Evolutionary conservation across 1,140 invertebrate genomes (phyloP).

Genomic region (Aplysia californica): DNA sequence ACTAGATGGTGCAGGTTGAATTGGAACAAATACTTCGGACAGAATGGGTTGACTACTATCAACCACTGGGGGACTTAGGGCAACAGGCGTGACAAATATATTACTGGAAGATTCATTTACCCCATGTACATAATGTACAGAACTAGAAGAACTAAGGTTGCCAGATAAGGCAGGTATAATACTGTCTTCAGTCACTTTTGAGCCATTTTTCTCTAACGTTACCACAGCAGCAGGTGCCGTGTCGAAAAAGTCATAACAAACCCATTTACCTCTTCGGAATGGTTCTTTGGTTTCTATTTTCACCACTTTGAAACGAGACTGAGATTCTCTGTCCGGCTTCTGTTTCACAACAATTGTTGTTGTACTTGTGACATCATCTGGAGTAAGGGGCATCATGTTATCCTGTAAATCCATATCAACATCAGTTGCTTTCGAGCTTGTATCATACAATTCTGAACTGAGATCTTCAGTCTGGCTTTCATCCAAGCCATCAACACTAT

Average conservation of each 20-base stretch:
- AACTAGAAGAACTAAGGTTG: constrained; percentile 55
- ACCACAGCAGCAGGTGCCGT: constrained; percentile 70
- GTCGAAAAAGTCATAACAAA: constrained; percentile 95
- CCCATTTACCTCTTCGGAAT: constrained; percentile 92
- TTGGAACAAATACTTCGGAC: constrained; percentile 35
- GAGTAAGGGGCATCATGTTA: constrained; percentile 30
- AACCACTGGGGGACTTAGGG: too few relatives aligned
- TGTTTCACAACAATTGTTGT: constrained; percentile 34
- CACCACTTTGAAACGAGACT: constrained; percentile 86
- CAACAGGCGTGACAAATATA: constrained; percentile 44
- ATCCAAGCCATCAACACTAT: constrained; percentile 92
- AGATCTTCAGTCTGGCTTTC: constrained; percentile 89
- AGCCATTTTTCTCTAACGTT: constrained; percentile 40
- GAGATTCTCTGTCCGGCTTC: constrained; percentile 37
- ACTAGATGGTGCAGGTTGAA: constrained; percentile 41
- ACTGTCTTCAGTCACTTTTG: constrained; percentile 39
- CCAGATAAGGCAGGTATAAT: constrained; percentile 40
- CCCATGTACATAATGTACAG: constrained; percentile 57
- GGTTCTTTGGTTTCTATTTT: constrained; percentile 94
- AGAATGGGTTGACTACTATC: constrained; percentile 10
- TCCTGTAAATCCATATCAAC: constrained; percentile 35
- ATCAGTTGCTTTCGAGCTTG: constrained; percentile 60
- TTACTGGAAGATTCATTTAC: constrained; percentile 61
- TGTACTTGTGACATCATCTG: constrained; percentile 37
- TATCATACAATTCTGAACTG: constrained; percentile 71